These are phyloP conservation scores for Alcedo quadribrachys DNA, from an alignment of 2,797 vertebrate species.

Conservation along the genomic window DNA sequence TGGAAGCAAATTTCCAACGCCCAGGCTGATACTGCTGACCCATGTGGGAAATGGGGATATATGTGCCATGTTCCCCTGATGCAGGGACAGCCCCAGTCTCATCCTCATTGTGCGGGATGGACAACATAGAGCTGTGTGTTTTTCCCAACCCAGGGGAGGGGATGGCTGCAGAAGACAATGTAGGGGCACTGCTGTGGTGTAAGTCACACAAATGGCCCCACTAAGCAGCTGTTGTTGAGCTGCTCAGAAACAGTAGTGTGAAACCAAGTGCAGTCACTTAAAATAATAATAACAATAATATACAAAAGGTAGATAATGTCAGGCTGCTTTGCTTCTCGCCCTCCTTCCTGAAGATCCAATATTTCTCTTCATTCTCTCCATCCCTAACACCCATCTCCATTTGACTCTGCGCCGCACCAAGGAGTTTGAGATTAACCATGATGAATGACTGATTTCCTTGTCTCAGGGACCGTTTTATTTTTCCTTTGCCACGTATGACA, in stretches of 20 bases:
- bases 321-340: neutral
- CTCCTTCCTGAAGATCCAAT: neutral
- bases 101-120: neutral
- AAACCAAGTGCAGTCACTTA: neutral
- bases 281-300: neutral
- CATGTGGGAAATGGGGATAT: fast-evolving
- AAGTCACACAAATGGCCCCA: neutral
- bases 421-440: constrained; percentile 49
- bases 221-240: fast-evolving
- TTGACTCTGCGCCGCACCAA: fast-evolving
- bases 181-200: neutral
- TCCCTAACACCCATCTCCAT: neutral
- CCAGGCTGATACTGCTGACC: fast-evolving
- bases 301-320: neutral
- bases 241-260: neutral
- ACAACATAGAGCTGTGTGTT: neutral
- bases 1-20: neutral
- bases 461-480: constrained; percentile 53
- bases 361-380: neutral
- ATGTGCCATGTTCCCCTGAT: fast-evolving
- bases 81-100: fast-evolving
- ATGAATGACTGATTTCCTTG: constrained; percentile 32
- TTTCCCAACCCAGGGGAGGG: neutral
- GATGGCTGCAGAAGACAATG: neutral
- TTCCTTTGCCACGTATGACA: constrained; percentile 55